Conservation (phyloP, 1,140 invertebrate species). For the Cryptotermes secundus region DNA sequence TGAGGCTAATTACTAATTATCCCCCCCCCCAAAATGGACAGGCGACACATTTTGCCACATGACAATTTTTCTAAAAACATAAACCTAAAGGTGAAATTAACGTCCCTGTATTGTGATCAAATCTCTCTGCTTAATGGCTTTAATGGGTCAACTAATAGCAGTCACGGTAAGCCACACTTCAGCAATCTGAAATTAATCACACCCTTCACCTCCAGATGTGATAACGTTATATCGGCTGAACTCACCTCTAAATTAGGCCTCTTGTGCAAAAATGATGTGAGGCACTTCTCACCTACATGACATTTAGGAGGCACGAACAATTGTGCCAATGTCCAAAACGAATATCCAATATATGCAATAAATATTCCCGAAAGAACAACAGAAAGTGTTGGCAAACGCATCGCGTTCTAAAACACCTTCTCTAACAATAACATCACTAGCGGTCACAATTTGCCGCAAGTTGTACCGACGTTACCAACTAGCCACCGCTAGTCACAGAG, state of each 20-base stretch:
- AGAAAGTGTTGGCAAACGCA: constrained; percentile 51
- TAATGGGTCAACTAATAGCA: neutral
- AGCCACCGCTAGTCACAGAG: too few relatives aligned
- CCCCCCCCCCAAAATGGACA: too few relatives aligned
- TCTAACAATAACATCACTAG: too few relatives aligned
- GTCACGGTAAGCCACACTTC: neutral
- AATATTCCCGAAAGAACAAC: constrained; percentile 63
- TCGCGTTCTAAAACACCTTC: constrained; percentile 35
- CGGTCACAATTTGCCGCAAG: too few relatives aligned
- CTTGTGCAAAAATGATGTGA: constrained; percentile 56
- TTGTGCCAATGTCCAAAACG: constrained; percentile 69
- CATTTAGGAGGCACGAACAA: constrained; percentile 72
- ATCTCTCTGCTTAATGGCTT: neutral
- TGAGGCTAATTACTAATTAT: too few relatives aligned
- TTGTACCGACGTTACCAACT: too few relatives aligned
- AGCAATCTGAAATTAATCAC: neutral
- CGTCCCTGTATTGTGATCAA: neutral
- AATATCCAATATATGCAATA: constrained; percentile 67
- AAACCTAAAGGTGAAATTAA: too few relatives aligned
- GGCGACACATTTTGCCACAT: too few relatives aligned
- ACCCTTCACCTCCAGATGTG: neutral
- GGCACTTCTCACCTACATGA: constrained; percentile 57
- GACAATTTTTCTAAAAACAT: too few relatives aligned
- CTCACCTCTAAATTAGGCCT: constrained; percentile 57
- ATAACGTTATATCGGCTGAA: constrained; percentile 38